Evolutionary conservation across 1,140 invertebrate genomes (phyloP).

Genomic region (Mycetomoellerius zeteki): DNA sequence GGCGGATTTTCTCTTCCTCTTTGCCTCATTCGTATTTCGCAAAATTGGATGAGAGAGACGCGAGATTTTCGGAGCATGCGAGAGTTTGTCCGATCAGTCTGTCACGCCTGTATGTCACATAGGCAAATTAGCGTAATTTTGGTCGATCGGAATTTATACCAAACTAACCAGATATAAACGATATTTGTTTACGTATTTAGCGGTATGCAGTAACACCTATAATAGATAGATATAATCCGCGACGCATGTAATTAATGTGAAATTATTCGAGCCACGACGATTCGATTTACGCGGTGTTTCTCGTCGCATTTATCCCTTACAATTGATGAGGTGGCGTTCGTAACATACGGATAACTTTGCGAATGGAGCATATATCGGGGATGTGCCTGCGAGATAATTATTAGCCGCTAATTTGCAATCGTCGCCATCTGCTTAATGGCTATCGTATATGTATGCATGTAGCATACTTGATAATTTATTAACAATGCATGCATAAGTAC

Average conservation of each 20-base stretch:
- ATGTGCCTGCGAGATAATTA: constrained; percentile 61
- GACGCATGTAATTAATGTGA: constrained; percentile 66
- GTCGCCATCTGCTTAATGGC: constrained; percentile 60
- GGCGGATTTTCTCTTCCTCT: neutral
- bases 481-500: constrained; percentile 32
- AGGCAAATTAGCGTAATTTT: constrained; percentile 38
- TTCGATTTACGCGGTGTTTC: constrained; percentile 33
- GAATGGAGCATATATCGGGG: constrained; percentile 44
- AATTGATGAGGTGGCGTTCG: constrained; percentile 68
- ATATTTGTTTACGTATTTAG: constrained; percentile 42
- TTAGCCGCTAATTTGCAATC: constrained; percentile 68
- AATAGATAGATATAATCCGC: constrained; percentile 30
- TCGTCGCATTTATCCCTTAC: constrained; percentile 65
- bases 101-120: neutral
- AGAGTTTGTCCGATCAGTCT: neutral
- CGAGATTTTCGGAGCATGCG: neutral
- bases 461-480: constrained; percentile 59
- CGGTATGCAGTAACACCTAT: neutral
- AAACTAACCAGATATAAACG: constrained; percentile 34
- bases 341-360: constrained; percentile 65
- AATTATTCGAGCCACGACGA: constrained; percentile 63
- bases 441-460: constrained; percentile 1
- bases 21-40: constrained; percentile 6
- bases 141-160: constrained; percentile 19
- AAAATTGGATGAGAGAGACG: neutral